Percentiles rank a stretch among this genome's conserved stretches.
phyloP scores from a whole-genome alignment of 2,888 invertebrate species.

The Hydroisotoma schaefferi region DNA sequence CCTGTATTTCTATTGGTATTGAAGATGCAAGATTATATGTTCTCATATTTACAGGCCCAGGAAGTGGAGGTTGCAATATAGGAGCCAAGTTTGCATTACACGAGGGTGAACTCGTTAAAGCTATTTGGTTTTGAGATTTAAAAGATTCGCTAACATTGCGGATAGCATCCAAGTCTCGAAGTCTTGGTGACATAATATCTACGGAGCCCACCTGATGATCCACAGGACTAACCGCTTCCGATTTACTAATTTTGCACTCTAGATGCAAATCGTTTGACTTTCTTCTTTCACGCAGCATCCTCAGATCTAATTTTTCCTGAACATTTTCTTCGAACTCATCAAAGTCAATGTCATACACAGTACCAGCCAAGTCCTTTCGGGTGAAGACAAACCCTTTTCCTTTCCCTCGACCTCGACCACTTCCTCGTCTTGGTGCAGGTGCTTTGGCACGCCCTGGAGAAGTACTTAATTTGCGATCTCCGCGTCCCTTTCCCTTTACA shows the following conservation, averaged over 20 bases:
- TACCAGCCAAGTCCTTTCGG: constrained; percentile 55
- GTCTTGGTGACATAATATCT: constrained; percentile 2
- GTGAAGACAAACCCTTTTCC: constrained; percentile 49
- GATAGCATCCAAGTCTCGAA: background rate
- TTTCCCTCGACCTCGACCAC: constrained; percentile 57
- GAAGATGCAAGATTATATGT: constrained; percentile 59
- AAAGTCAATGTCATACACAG: constrained; percentile 81
- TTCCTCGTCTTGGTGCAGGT: constrained; percentile 49
- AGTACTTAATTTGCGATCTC: constrained; percentile 21
- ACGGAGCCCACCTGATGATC: background rate
- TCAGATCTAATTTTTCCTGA: constrained; percentile 57
- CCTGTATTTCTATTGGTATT: background rate
- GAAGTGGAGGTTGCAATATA: constrained; percentile 58
- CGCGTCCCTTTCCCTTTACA: constrained; percentile 29
- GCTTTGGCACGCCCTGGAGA: constrained; percentile 31
- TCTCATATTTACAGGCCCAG: constrained; percentile 86
- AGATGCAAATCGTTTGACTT: constrained; percentile 46
- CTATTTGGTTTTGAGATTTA: background rate
- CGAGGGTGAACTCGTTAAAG: background rate
- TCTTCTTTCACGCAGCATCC: constrained; percentile 43
- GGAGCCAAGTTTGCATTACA: constrained; percentile 37
- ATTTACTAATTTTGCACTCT: constrained; percentile 8
- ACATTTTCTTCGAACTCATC: constrained; percentile 65
- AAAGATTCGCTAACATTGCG: background rate
- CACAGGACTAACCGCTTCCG: background rate